Percentiles rank a stretch among this genome's conserved stretches.
Conservation (phyloP, 2,888 invertebrate species). For the Lithophane semibrunnea region DNA sequence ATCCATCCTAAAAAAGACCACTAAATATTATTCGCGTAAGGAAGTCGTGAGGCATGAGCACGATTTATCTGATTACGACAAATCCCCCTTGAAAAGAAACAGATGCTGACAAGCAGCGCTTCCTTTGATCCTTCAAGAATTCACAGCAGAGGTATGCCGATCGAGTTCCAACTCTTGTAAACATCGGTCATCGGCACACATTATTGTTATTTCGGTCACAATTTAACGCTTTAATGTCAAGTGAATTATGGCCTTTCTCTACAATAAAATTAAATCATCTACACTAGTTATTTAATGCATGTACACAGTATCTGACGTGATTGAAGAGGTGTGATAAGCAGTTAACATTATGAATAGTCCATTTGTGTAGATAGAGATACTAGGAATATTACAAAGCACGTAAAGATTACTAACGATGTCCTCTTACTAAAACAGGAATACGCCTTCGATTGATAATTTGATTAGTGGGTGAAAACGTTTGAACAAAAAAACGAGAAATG, state of each 20-base stretch:
- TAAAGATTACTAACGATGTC: constrained; percentile 19
- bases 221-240: constrained; percentile 68
- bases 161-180: constrained; percentile 74
- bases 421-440: constrained; percentile 31
- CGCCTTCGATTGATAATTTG: constrained; percentile 59
- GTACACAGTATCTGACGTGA: constrained; percentile 32
- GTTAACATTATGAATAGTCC: constrained; percentile 39
- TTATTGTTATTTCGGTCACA: constrained; percentile 76
- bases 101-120: constrained; percentile 77
- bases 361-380: constrained; percentile 9
- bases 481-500: constrained; percentile 66
- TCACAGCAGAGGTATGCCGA: constrained; percentile 72
- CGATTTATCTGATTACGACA: constrained; percentile 84
- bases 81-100: constrained; percentile 81
- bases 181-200: constrained; percentile 77
- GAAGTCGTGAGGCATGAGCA: constrained; percentile 79
- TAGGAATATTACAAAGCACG: constrained; percentile 30
- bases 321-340: constrained; percentile 46
- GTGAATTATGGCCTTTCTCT: constrained; percentile 65
- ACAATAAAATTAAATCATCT: constrained; percentile 29
- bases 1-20: constrained; percentile 32
- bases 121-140: constrained; percentile 84
- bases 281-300: constrained; percentile 43
- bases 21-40: constrained; percentile 74
- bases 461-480: constrained; percentile 56